Conservation (phyloP, 2,888 invertebrate species). For the Epistrophe eligans region DNA sequence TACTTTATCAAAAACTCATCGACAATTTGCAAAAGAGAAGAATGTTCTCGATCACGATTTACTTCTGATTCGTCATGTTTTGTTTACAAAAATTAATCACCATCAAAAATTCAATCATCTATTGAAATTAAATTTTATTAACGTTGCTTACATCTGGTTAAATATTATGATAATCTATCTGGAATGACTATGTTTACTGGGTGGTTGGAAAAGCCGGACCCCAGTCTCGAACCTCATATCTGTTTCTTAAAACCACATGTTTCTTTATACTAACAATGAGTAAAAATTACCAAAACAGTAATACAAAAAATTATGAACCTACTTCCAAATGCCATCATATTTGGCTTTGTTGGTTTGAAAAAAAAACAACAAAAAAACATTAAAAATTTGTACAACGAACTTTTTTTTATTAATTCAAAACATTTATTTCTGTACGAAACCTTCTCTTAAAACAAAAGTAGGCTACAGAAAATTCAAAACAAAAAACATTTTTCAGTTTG, state of each 20-base stretch:
- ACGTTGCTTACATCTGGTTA: neutral
- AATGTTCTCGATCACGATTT: too few species aligned
- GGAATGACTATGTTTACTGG: neutral
- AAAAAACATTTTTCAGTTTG: slow-evolving; percentile 36
- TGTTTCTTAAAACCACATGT: neutral
- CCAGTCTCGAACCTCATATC: neutral
- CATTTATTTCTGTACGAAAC: neutral
- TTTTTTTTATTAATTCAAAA: neutral
- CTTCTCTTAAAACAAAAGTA: neutral
- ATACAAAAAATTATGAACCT: neutral
- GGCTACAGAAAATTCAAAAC: slow-evolving; percentile 15
- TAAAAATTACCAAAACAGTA: neutral
- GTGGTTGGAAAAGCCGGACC: neutral
- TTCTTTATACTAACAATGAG: neutral
- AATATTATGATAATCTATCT: neutral
- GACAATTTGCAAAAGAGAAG: too few species aligned
- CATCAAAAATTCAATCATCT: too few species aligned
- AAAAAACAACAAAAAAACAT: neutral
- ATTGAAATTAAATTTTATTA: too few species aligned
- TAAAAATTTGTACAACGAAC: neutral
- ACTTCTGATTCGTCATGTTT: too few species aligned
- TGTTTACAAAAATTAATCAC: neutral
- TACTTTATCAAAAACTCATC: too few species aligned
- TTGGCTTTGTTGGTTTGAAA: neutral
- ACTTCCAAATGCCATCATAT: neutral